phyloP scores from a whole-genome alignment of 2,888 invertebrate species.

The Chironomus tentans region DNA sequence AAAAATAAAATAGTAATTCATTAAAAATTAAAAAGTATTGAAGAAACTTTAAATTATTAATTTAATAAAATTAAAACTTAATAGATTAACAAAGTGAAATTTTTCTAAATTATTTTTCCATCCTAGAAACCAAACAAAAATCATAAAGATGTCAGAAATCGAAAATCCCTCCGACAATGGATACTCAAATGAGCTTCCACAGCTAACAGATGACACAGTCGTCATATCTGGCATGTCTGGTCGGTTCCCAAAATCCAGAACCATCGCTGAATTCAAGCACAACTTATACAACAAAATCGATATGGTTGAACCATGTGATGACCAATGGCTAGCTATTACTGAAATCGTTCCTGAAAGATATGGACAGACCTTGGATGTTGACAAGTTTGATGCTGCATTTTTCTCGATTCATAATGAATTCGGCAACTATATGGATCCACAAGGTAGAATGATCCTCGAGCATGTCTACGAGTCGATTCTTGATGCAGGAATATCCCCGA shows the following conservation, averaged over 20 bases:
- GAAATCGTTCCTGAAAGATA: constrained; percentile 44
- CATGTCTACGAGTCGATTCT: constrained; percentile 51
- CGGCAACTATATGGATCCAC: constrained; percentile 45
- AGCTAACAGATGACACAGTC: background rate
- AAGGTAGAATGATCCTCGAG: constrained; percentile 50
- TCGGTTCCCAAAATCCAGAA: background rate
- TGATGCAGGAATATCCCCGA: constrained; percentile 41
- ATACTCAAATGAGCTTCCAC: background rate
- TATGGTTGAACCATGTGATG: constrained; percentile 43
- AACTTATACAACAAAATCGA: constrained; percentile 31
- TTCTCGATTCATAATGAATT: constrained; percentile 45
- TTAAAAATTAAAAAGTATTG: too few relatives aligned
- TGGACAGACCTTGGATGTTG: constrained; percentile 43
- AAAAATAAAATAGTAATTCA: too few relatives aligned
- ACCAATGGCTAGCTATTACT: constrained; percentile 42
- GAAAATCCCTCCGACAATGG: background rate
- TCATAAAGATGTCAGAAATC: background rate
- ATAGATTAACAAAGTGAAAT: too few relatives aligned
- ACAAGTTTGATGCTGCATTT: constrained; percentile 45
- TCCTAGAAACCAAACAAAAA: too few relatives aligned
- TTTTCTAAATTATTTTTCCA: too few relatives aligned
- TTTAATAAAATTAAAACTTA: too few relatives aligned
- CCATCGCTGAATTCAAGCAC: background rate
- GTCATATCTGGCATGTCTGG: background rate
- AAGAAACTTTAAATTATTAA: too few relatives aligned